A percentile compares a stretch with the other conserved stretches of the same genome.
Evolutionary conservation across 2,113 vertebrate genomes (phyloP).

Genomic region (Anguilla japonica): DNA sequence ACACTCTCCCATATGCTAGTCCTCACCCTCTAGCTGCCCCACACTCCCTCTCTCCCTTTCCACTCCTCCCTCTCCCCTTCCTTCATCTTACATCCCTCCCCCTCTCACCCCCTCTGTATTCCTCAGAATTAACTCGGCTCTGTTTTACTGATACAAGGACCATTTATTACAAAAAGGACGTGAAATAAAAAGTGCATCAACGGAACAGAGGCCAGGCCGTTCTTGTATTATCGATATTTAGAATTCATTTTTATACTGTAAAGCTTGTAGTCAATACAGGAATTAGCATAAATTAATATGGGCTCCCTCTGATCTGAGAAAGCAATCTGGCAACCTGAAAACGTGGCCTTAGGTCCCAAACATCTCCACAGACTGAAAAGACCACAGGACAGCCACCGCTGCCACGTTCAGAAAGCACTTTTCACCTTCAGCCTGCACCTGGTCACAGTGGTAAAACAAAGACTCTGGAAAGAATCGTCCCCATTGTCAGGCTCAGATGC

Average conservation of each 20-base stretch:
- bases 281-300: too few relatives aligned
- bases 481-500: neutral
- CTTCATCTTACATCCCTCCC: constrained; percentile 65
- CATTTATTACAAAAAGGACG: neutral
- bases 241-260: neutral
- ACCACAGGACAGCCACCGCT: neutral
- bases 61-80: neutral
- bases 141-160: too few relatives aligned
- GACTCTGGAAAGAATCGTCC: neutral
- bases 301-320: neutral
- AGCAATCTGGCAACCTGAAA: neutral
- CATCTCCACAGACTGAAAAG: neutral
- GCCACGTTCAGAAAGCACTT: neutral
- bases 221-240: neutral
- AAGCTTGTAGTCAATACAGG: too few relatives aligned
- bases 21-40: constrained; percentile 55
- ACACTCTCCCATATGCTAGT: too few relatives aligned
- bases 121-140: too few relatives aligned
- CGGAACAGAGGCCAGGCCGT: neutral
- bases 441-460: neutral
- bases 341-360: neutral
- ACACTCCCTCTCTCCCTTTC: constrained; percentile 18
- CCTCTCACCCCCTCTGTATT: constrained; percentile 18
- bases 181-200: neutral
- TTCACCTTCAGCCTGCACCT: neutral